Evolutionary conservation across 1,140 invertebrate species (phyloP).

Genomic region (Bombus huntii): DNA sequence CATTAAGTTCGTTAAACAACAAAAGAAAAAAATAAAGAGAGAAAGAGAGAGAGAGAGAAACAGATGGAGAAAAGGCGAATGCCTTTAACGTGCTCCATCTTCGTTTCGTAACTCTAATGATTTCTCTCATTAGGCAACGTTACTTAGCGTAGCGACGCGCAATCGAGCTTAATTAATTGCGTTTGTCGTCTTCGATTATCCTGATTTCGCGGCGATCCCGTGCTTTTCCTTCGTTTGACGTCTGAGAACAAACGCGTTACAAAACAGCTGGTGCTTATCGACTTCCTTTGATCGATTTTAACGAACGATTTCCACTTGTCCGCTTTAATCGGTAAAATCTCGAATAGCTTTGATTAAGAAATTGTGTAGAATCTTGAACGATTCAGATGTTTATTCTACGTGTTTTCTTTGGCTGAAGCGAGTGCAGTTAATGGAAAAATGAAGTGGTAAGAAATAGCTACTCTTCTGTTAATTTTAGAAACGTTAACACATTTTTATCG

Average conservation of each 20-base stretch:
- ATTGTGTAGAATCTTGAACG: neutral
- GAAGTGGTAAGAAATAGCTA: too few species aligned
- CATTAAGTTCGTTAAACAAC: conserved; percentile 17
- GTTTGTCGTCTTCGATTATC: conserved; percentile 66
- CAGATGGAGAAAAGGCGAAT: neutral
- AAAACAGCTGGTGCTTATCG: neutral
- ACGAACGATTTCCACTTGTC: neutral
- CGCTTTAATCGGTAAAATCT: neutral
- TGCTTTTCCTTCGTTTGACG: conserved; percentile 2
- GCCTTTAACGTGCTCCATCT: conserved; percentile 17
- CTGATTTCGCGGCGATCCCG: conserved; percentile 12
- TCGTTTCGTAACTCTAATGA: conserved; percentile 66
- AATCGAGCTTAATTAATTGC: conserved; percentile 69
- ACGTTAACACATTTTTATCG: too few species aligned
- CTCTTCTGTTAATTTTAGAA: too few species aligned
- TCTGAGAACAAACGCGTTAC: neutral
- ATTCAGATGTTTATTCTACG: neutral
- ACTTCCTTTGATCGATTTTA: neutral
- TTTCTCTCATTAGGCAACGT: conserved; percentile 66
- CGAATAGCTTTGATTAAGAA: neutral
- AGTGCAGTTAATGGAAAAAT: too few species aligned
- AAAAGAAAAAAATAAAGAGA: neutral
- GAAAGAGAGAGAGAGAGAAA: too few species aligned
- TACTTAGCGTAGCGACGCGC: conserved; percentile 52
- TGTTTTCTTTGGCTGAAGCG: neutral